Evolutionary conservation across 2,888 invertebrate species (phyloP).

Genomic region (Zhuqinia jingwanae): DNA sequence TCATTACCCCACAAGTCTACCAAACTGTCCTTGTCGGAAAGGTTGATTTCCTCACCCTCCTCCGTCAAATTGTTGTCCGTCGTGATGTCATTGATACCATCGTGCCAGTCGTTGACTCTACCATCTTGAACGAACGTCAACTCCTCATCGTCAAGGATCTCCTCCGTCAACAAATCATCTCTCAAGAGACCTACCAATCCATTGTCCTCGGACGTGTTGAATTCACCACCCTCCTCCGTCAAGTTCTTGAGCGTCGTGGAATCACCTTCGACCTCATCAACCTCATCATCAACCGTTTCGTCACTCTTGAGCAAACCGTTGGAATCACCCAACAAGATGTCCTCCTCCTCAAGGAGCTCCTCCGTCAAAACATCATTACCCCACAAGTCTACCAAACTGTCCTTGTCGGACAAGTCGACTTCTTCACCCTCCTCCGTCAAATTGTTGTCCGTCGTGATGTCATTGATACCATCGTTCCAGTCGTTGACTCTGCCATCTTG

Average conservation of each 20-base stretch:
- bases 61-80: neutral
- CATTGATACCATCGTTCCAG: neutral
- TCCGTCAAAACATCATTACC: slow-evolving; percentile 41
- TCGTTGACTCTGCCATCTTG: neutral
- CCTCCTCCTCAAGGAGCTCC: slow-evolving; percentile 2
- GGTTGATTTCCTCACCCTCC: slow-evolving; percentile 23
- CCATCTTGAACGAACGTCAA: neutral
- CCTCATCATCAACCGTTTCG: slow-evolving; percentile 35
- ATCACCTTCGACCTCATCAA: slow-evolving; percentile 20
- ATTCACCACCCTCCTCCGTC: slow-evolving; percentile 18
- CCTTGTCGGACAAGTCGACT: slow-evolving; percentile 2
- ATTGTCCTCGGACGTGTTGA: neutral
- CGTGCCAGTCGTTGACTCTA: neutral
- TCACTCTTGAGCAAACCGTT: slow-evolving; percentile 22
- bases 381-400: neutral
- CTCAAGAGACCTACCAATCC: slow-evolving; percentile 15
- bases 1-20: slow-evolving; percentile 30
- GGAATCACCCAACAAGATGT: too few species aligned
- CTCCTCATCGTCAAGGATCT: slow-evolving; percentile 25
- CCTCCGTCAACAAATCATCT: slow-evolving; percentile 19
- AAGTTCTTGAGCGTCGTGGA: slow-evolving; percentile 1
- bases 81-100: neutral
- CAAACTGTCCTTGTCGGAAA: neutral
- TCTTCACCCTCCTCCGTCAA: slow-evolving; percentile 35
- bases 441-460: neutral